Percentiles rank a stretch among this genome's conserved stretches.
Evolutionary conservation across 2,888 invertebrate species (phyloP).

Genomic region (Drosophila infuscata): DNA sequence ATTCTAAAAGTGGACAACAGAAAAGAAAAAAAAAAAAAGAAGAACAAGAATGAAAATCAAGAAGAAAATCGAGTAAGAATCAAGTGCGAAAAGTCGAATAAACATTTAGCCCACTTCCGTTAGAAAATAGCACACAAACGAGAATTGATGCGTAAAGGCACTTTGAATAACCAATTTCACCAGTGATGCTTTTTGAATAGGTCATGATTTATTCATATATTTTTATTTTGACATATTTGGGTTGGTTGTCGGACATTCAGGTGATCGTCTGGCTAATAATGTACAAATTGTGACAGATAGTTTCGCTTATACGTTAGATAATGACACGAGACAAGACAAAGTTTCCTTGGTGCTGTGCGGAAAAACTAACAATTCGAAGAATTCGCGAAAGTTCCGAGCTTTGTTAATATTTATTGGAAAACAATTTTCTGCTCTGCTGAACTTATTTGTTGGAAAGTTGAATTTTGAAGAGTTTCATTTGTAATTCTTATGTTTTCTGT

Average conservation of each 20-base stretch:
- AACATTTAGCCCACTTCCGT: constrained; percentile 74
- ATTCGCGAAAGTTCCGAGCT: not conserved
- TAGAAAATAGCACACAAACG: constrained; percentile 54
- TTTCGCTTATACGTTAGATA: not conserved
- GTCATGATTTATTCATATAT: constrained; percentile 73
- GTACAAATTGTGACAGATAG: constrained; percentile 40
- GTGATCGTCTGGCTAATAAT: constrained; percentile 56
- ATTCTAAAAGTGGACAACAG: constrained; percentile 57
- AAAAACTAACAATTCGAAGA: not conserved
- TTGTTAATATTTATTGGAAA: not conserved
- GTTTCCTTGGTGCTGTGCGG: constrained; percentile 7
- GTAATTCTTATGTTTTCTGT: not conserved
- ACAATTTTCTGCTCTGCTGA: not conserved
- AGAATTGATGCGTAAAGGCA: constrained; percentile 23
- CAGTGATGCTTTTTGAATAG: constrained; percentile 57
- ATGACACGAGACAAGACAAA: not conserved
- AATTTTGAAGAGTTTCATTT: not conserved
- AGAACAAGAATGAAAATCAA: not conserved
- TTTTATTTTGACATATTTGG: constrained; percentile 66
- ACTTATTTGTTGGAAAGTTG: not conserved
- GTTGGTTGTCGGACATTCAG: constrained; percentile 57
- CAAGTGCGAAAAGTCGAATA: constrained; percentile 56
- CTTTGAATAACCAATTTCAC: constrained; percentile 30
- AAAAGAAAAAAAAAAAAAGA: constrained; percentile 16
- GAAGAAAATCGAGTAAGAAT: constrained; percentile 30